Conservation (phyloP, 1,140 invertebrate species). For the Leptestheria dahalacensis region DNA sequence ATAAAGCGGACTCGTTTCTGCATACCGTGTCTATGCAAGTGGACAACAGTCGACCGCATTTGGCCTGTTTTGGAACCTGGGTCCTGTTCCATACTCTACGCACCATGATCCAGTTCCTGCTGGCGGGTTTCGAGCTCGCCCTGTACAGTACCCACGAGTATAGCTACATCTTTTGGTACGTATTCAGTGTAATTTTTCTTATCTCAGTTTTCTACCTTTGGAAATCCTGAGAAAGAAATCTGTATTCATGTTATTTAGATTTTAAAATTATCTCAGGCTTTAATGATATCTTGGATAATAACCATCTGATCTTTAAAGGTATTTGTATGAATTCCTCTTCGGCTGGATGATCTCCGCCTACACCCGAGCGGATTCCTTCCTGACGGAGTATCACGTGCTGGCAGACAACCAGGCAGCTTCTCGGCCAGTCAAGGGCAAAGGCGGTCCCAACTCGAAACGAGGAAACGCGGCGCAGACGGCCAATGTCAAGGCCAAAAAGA, state of each 20-base stretch:
- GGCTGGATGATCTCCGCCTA: conserved; percentile 83
- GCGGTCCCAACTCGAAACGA: conserved; percentile 16
- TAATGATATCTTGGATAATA: neutral
- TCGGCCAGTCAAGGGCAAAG: conserved; percentile 16
- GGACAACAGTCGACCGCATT: conserved; percentile 50
- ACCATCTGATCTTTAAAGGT: conserved; percentile 37
- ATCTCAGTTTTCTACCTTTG: too few species aligned
- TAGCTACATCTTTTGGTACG: conserved; percentile 82
- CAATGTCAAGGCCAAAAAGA: conserved; percentile 26
- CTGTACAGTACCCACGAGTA: conserved; percentile 93
- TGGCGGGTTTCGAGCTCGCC: conserved; percentile 88
- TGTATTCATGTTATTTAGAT: too few species aligned
- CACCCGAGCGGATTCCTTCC: conserved; percentile 68
- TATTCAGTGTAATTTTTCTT: conserved; percentile 9
- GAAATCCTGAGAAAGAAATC: too few species aligned
- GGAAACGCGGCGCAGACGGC: conserved; percentile 23
- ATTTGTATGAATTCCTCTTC: conserved; percentile 87
- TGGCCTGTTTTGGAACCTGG: conserved; percentile 89
- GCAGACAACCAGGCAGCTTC: conserved; percentile 25
- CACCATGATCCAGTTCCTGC: conserved; percentile 88
- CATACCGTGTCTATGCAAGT: conserved; percentile 51
- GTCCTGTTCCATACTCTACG: conserved; percentile 86
- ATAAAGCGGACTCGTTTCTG: conserved; percentile 72
- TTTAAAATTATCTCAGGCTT: too few species aligned
- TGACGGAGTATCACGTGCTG: conserved; percentile 55